These are phyloP conservation scores for Rhopalosiphum padi DNA, from an alignment of 1,140 invertebrate genomes.

Conservation along the genomic window DNA sequence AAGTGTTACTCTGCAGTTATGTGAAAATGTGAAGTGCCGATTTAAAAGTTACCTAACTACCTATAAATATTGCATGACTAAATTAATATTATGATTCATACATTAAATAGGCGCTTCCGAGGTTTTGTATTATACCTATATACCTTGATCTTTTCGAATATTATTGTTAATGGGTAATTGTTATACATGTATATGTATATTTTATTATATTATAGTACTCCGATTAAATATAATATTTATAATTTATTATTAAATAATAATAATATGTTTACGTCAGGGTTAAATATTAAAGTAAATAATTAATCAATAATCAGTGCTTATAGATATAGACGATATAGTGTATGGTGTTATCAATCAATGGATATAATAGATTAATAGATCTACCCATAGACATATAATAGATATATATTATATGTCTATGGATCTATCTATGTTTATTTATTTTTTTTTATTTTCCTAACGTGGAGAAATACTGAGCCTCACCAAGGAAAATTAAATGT, in stretches of 20 bases:
- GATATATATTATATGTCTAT: no score
- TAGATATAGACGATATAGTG: not conserved
- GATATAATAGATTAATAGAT: not conserved
- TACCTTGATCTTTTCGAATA: constrained; percentile 20
- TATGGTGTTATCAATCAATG: not conserved
- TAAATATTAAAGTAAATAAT: not conserved
- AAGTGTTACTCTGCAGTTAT: not conserved
- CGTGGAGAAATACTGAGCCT: not conserved
- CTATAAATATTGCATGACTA: not conserved
- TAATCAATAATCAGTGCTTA: not conserved
- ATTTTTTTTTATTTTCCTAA: not conserved
- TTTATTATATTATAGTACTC: not conserved
- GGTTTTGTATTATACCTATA: not conserved
- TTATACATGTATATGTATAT: not conserved
- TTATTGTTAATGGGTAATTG: not conserved
- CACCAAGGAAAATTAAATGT: not conserved
- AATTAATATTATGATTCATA: constrained; percentile 16
- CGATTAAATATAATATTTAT: not conserved
- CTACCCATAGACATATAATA: no score
- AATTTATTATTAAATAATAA: constrained; percentile 5
- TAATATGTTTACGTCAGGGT: not conserved
- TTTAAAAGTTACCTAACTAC: not conserved
- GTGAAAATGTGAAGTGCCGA: not conserved
- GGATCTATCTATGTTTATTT: not conserved
- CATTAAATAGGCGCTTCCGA: not conserved